Percentiles rank a stretch among this genome's conserved stretches.
Conservation (phyloP, 2,797 vertebrate species). For the Toxotes lorentzi region DNA sequence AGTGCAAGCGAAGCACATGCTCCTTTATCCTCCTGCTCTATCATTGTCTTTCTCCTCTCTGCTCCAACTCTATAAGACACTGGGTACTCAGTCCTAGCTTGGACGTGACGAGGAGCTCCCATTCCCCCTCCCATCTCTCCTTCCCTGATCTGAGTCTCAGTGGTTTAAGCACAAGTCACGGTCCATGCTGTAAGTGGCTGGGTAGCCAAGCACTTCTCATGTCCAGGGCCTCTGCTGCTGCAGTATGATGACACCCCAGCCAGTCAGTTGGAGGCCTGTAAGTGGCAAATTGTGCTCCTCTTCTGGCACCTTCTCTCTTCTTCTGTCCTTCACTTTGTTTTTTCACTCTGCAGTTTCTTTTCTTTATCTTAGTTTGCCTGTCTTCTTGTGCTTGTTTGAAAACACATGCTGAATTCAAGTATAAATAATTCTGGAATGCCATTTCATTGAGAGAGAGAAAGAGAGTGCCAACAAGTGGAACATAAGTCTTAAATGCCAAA, state of each 20-base stretch:
- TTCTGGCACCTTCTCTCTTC: constrained; percentile 37
- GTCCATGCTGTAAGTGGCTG: constrained; percentile 97
- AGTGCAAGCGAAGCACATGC: constrained; percentile 54
- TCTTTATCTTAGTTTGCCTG: constrained; percentile 21
- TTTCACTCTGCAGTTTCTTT: constrained; percentile 13
- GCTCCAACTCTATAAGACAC: constrained; percentile 52
- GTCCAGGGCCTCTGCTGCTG: constrained; percentile 81
- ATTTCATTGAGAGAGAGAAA: constrained; percentile 74
- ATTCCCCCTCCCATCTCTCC: constrained; percentile 3
- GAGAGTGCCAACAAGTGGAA: constrained; percentile 60
- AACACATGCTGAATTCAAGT: constrained; percentile 42
- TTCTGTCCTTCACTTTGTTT: constrained; percentile 25
- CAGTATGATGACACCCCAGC: constrained; percentile 46
- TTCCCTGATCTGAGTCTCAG: constrained; percentile 23
- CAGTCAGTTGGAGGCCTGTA: constrained; percentile 89
- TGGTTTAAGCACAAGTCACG: constrained; percentile 73
- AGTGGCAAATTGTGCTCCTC: constrained; percentile 87
- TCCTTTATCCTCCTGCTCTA: constrained; percentile 21
- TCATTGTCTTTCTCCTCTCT: constrained; percentile 41
- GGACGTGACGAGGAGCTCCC: constrained; percentile 77
- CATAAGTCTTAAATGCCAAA: constrained; percentile 64
- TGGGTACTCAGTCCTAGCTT: constrained; percentile 81
- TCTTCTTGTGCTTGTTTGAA: constrained; percentile 55
- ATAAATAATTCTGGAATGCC: constrained; percentile 59
- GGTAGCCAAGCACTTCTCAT: constrained; percentile 83